phyloP scores from a whole-genome alignment of 1,140 invertebrate species.

The Geopemphigus sp. region DNA sequence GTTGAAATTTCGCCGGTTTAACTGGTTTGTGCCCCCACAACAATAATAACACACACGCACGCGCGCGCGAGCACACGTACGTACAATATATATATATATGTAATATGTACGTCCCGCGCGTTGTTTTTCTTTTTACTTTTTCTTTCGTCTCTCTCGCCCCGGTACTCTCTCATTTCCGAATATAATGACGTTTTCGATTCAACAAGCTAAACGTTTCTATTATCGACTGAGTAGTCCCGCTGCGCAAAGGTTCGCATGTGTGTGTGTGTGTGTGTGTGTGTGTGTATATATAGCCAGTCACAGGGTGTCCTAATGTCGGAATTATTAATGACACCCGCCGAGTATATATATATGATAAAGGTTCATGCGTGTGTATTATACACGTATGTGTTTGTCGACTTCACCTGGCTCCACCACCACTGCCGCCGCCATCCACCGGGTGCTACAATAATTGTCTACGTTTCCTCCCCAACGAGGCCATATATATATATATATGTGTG shows the following conservation, averaged over 20 bases:
- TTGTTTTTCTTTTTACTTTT: background rate
- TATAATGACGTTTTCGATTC: conserved; percentile 46
- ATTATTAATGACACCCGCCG: conserved; percentile 45
- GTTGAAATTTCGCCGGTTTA: conserved; percentile 42
- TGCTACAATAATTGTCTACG: conserved; percentile 33
- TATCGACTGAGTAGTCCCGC: conserved; percentile 41
- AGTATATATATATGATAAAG: background rate
- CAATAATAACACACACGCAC: background rate
- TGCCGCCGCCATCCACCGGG: too few relatives aligned
- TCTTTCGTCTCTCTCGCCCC: background rate
- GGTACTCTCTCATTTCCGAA: conserved; percentile 36
- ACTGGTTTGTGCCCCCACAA: conserved; percentile 42
- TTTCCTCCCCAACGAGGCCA: background rate
- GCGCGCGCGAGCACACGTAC: too few relatives aligned
- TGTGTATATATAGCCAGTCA: too few relatives aligned
- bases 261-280: too few relatives aligned
- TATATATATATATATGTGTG: too few relatives aligned
- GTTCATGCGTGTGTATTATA: background rate
- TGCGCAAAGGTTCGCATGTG: too few relatives aligned
- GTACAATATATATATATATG: conserved; percentile 11
- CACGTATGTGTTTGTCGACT: conserved; percentile 37
- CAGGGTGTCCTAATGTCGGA: conserved; percentile 48
- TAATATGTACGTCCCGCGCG: background rate
- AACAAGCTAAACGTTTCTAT: conserved; percentile 50
- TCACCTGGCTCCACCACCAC: conserved; percentile 29